Conservation (phyloP, 2,888 invertebrate species). For the Copidosoma aretas region DNA sequence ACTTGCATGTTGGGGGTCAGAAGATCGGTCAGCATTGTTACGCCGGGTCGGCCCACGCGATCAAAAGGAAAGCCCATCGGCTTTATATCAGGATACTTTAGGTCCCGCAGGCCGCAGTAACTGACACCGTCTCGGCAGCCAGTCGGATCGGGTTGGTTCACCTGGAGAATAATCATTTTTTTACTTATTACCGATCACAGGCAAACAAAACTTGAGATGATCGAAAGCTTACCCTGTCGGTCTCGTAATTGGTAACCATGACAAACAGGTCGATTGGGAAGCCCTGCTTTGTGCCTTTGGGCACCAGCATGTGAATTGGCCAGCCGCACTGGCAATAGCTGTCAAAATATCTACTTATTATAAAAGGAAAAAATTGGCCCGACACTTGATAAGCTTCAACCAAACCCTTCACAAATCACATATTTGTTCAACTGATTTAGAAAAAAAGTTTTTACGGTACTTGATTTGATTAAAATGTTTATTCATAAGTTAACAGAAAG, state of each 20-base stretch:
- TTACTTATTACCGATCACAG: too few species aligned
- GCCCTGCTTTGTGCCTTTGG: slow-evolving; percentile 74
- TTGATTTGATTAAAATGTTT: too few species aligned
- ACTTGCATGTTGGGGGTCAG: slow-evolving; percentile 77
- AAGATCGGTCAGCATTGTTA: slow-evolving; percentile 70
- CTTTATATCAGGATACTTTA: slow-evolving; percentile 78
- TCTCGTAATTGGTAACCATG: slow-evolving; percentile 77
- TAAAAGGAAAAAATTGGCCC: too few species aligned
- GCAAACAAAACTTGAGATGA: not conserved
- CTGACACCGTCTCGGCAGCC: slow-evolving; percentile 76
- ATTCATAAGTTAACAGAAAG: too few species aligned
- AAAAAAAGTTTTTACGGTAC: too few species aligned
- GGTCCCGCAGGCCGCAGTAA: slow-evolving; percentile 79
- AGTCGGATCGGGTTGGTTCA: slow-evolving; percentile 35
- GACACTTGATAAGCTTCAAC: too few species aligned
- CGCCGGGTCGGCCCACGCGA: slow-evolving; percentile 66
- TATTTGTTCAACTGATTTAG: too few species aligned
- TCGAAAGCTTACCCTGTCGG: slow-evolving; percentile 68
- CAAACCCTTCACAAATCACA: too few species aligned
- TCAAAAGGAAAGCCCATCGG: slow-evolving; percentile 87
- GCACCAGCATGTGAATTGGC: slow-evolving; percentile 82
- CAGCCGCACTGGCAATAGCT: slow-evolving; percentile 89
- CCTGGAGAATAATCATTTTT: too few species aligned
- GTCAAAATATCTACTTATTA: too few species aligned
- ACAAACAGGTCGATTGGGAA: slow-evolving; percentile 74